Conservation (phyloP, 2,888 invertebrate genomes). For the Neria commutata region DNA sequence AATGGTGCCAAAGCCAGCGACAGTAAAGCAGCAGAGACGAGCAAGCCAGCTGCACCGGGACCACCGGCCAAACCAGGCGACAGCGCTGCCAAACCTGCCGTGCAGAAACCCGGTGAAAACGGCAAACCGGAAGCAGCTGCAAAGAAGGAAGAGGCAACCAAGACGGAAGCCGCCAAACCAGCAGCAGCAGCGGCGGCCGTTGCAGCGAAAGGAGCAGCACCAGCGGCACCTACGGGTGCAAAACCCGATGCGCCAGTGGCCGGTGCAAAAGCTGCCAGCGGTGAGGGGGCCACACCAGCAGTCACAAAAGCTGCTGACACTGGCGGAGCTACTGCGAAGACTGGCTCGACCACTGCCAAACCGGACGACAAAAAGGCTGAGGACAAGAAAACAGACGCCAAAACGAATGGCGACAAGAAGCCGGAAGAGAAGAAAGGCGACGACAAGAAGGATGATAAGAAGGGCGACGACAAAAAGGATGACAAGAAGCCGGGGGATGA, state of each 20-base stretch:
- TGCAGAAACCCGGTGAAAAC: conserved; percentile 48
- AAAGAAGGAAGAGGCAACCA: conserved; percentile 50
- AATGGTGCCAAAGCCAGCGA: conserved; percentile 34
- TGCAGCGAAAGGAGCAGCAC: conserved; percentile 53
- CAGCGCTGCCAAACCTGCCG: conserved; percentile 44
- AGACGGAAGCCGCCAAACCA: conserved; percentile 46
- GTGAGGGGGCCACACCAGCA: no score
- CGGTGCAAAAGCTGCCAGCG: conserved; percentile 34
- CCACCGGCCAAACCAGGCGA: conserved; percentile 48
- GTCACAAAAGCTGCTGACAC: conserved; percentile 44
- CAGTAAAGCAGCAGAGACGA: conserved; percentile 16
- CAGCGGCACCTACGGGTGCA: conserved; percentile 48
- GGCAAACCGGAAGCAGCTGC: conserved; percentile 50
- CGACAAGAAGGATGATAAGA: conserved; percentile 33
- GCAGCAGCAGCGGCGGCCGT: conserved; percentile 56
- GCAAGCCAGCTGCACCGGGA: conserved; percentile 46
- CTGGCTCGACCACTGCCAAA: conserved; percentile 32
- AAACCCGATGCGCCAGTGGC: conserved; percentile 46
- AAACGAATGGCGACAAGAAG: conserved; percentile 23
- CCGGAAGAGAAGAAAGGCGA: conserved; percentile 24
- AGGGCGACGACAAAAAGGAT: conserved; percentile 20
- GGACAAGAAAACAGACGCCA: conserved; percentile 29
- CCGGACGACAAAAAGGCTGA: conserved; percentile 39
- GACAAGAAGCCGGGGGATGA: conserved; percentile 26
- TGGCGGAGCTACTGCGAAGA: conserved; percentile 30